phyloP scores from a whole-genome alignment of 2,113 vertebrate genomes.

The Tragelaphus scriptus region DNA sequence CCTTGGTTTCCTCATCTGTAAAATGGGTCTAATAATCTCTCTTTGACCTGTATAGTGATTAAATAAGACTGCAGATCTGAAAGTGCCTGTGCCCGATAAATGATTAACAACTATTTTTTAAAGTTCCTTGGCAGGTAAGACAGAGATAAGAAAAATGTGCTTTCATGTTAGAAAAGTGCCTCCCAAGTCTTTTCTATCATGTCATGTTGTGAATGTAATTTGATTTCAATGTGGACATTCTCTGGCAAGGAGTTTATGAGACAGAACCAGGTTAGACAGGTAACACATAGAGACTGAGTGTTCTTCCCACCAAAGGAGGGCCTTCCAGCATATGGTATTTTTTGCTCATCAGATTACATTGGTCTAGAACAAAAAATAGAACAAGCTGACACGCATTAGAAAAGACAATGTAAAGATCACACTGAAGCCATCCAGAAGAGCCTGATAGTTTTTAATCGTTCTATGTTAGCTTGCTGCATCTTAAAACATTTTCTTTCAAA shows the following conservation, averaged over 20 bases:
- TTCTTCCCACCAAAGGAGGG: background rate
- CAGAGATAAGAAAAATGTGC: background rate
- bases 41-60: background rate
- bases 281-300: background rate
- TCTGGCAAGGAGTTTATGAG: background rate
- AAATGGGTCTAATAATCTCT: background rate
- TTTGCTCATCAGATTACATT: background rate
- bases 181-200: background rate
- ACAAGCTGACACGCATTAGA: background rate
- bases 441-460: conserved; percentile 68
- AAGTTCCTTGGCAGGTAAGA: background rate
- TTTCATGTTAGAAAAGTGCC: background rate
- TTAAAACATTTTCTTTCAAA: conserved; percentile 72
- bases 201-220: background rate
- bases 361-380: background rate
- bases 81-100: background rate
- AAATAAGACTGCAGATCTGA: conserved; percentile 3
- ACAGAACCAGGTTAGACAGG: background rate
- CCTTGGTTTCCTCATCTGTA: background rate
- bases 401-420: conserved; percentile 43
- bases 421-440: background rate
- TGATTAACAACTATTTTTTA: background rate
- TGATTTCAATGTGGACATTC: background rate
- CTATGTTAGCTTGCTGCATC: conserved; percentile 67
- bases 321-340: background rate